These are phyloP conservation scores for Phacellophora camtschatica DNA, from an alignment of 30 jellyfish, hydroid and myxozoan genomes.

Conservation along the genomic window DNA sequence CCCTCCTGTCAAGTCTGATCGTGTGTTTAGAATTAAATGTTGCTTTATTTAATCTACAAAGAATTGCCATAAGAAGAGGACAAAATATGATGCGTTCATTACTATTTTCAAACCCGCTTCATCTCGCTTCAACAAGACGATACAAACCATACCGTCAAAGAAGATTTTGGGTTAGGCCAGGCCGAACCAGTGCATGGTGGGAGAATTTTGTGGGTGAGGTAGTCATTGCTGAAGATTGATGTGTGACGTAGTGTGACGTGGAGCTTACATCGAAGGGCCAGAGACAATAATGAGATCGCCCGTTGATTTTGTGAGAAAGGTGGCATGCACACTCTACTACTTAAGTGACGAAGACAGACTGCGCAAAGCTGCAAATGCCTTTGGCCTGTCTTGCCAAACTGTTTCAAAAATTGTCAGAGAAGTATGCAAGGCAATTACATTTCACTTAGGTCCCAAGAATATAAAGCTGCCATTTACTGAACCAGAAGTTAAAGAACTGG, in stretches of 20 bases:
- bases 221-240: conserved; percentile 13
- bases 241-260: too few species aligned
- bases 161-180: too few species aligned
- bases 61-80: background rate
- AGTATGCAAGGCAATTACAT: background rate
- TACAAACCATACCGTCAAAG: background rate
- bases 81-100: background rate
- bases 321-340: background rate
- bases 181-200: conserved; percentile 38
- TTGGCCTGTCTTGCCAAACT: background rate
- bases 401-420: background rate
- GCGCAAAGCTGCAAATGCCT: conserved; percentile 18
- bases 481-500: conserved; percentile 4
- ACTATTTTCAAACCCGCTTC: background rate
- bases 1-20: too few species aligned
- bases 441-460: background rate
- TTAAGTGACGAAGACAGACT: background rate
- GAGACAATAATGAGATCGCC: conserved; percentile 3
- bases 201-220: background rate
- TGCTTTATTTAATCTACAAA: background rate
- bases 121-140: background rate
- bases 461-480: conserved; percentile 6
- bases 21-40: too few species aligned
- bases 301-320: background rate
- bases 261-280: background rate